Percentiles rank a stretch among this genome's conserved stretches.
Evolutionary conservation across 2,888 invertebrate genomes (phyloP).

Genomic region (Mesochorus sp.): DNA sequence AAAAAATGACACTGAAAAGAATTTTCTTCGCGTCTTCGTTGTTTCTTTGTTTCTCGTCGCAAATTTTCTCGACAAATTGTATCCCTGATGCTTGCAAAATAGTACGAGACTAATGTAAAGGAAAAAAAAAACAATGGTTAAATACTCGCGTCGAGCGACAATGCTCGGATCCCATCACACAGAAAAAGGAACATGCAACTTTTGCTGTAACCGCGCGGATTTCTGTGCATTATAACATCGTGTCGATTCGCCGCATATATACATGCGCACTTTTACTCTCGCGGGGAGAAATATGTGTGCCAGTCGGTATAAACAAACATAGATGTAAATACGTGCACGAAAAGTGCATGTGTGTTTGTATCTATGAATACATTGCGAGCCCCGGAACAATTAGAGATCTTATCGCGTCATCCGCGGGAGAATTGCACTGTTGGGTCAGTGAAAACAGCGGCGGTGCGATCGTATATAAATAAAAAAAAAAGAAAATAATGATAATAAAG

Average conservation of each 20-base stretch:
- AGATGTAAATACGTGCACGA: not conserved
- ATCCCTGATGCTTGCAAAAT: not conserved
- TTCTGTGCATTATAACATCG: conserved; percentile 37
- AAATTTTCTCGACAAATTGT: not conserved
- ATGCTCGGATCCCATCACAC: conserved; percentile 46
- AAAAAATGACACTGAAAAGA: not conserved
- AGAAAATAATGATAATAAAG: no score
- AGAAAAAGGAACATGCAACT: conserved; percentile 12
- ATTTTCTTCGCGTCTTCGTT: not conserved
- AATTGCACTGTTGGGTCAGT: conserved; percentile 44
- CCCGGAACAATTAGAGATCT: conserved; percentile 74
- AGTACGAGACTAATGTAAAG: not conserved
- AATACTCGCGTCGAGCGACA: conserved; percentile 40
- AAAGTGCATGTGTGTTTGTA: not conserved
- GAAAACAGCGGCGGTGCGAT: conserved; percentile 43
- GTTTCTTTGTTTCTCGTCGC: no score
- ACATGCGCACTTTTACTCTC: conserved; percentile 32
- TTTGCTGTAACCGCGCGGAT: conserved; percentile 16
- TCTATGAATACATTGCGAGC: not conserved
- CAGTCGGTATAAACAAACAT: conserved; percentile 1
- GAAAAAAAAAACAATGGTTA: conserved; percentile 39
- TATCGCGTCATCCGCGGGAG: conserved; percentile 67
- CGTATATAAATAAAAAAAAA: no score
- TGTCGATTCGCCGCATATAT: conserved; percentile 50
- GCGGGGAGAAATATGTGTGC: conserved; percentile 33